These are phyloP conservation scores for Scarus forsteni DNA, from an alignment of 2,797 vertebrate genomes.

Conservation along the genomic window DNA sequence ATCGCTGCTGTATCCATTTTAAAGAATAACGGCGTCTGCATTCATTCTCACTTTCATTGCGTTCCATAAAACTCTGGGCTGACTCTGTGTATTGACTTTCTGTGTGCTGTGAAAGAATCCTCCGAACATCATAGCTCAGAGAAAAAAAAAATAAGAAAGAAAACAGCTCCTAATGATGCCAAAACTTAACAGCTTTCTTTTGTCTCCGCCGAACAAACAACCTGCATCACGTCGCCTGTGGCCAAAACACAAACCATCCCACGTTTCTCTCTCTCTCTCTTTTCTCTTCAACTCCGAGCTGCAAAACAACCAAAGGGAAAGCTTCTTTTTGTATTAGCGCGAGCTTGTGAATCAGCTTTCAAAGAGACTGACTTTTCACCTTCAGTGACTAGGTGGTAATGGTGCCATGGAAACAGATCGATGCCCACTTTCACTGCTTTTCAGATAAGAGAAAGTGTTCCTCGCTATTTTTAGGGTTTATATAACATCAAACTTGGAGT, in stretches of 20 bases:
- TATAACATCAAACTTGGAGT: constrained; percentile 29
- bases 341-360: constrained; percentile 26
- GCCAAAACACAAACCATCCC: constrained; percentile 49
- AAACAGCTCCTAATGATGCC: constrained; percentile 34
- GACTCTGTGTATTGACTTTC: constrained; percentile 30
- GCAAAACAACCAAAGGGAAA: constrained; percentile 29
- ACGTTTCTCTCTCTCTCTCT: constrained; percentile 20
- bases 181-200: constrained; percentile 29
- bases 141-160: constrained; percentile 7
- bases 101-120: constrained; percentile 25
- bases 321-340: constrained; percentile 34
- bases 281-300: constrained; percentile 12
- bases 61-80: constrained; percentile 5
- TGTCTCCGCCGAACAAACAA: constrained; percentile 54
- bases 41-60: constrained; percentile 12
- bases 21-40: not conserved
- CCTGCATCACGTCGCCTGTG: constrained; percentile 42
- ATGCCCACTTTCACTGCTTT: constrained; percentile 68
- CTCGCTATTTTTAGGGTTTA: constrained; percentile 58
- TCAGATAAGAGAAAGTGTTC: constrained; percentile 43
- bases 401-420: constrained; percentile 70
- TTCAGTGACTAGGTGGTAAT: constrained; percentile 74
- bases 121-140: constrained; percentile 15
- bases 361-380: constrained; percentile 67
- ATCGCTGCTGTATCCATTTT: constrained; percentile 21